Conservation (phyloP, 2,888 invertebrate species). For the Drosophila yooni region DNA sequence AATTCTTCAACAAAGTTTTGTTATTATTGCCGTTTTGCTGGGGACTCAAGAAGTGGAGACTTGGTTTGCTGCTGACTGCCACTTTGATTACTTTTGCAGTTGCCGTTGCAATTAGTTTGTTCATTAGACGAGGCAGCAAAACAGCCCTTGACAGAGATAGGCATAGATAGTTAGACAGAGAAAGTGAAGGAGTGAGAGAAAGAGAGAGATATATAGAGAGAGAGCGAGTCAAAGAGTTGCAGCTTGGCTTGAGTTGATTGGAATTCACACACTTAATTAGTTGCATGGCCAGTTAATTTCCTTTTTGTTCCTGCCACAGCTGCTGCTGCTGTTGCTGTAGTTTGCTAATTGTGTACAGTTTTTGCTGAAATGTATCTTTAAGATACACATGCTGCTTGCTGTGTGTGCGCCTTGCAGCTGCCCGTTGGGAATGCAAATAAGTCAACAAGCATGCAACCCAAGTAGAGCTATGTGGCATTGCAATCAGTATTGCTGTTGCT, state of each 20-base stretch:
- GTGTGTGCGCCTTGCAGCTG: conserved; percentile 16
- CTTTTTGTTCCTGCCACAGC: conserved; percentile 41
- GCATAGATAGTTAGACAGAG: not conserved
- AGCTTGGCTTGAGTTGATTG: conserved; percentile 58
- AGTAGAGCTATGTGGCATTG: conserved; percentile 30
- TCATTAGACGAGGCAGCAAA: conserved; percentile 71
- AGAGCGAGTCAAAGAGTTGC: not conserved
- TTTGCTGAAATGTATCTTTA: conserved; percentile 54
- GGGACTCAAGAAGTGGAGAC: conserved; percentile 31
- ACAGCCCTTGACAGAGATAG: conserved; percentile 45
- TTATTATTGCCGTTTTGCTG: conserved; percentile 77
- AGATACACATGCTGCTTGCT: conserved; percentile 40
- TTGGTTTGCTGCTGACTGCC: conserved; percentile 50
- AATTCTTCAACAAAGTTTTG: conserved; percentile 80
- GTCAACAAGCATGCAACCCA: conserved; percentile 20
- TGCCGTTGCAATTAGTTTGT: conserved; percentile 80
- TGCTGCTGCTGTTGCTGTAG: conserved; percentile 18
- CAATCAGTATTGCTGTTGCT: conserved; percentile 14
- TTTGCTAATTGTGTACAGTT: conserved; percentile 51
- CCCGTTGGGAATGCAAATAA: conserved; percentile 57
- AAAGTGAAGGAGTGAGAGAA: not conserved
- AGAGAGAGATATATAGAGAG: not conserved
- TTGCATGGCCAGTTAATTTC: conserved; percentile 60
- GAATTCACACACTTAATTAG: conserved; percentile 80
- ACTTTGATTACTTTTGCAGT: conserved; percentile 74